Evolutionary conservation across 2,113 vertebrate genomes (phyloP).

Genomic region (Oryzias woworae): DNA sequence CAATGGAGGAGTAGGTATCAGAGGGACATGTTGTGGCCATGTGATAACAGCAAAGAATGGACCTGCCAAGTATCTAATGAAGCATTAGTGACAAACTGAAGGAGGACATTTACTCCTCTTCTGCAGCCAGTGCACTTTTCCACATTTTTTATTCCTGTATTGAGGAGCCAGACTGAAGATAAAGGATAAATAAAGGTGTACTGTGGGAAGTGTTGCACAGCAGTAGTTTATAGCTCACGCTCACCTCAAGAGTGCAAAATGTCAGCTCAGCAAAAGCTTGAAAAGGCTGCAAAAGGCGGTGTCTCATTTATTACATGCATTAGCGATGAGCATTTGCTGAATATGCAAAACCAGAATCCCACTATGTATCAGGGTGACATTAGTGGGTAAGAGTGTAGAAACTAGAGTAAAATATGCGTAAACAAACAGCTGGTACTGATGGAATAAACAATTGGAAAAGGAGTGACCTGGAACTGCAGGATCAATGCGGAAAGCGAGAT

Average conservation of each 20-base stretch:
- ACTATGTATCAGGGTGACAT: constrained; percentile 43
- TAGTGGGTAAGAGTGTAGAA: constrained; percentile 30
- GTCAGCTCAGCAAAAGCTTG: constrained; percentile 45
- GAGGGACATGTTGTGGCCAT: constrained; percentile 32
- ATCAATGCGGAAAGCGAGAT: too few relatives aligned
- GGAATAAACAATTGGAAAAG: constrained; percentile 21
- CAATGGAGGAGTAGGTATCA: constrained; percentile 9
- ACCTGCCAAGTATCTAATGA: constrained; percentile 59
- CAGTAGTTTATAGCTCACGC: constrained; percentile 15
- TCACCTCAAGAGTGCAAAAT: constrained; percentile 27
- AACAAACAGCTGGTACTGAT: constrained; percentile 11
- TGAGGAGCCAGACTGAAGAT: constrained; percentile 35
- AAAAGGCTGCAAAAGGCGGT: constrained; percentile 24
- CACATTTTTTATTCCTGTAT: constrained; percentile 47
- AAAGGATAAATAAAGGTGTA: constrained; percentile 43
- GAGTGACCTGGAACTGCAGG: neutral
- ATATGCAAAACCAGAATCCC: constrained; percentile 36
- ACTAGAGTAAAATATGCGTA: constrained; percentile 11
- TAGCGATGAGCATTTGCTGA: constrained; percentile 37
- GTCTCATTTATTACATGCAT: constrained; percentile 57
- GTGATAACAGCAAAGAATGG: constrained; percentile 66
- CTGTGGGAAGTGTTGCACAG: constrained; percentile 6
- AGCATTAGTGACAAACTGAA: constrained; percentile 59
- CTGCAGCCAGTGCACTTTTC: constrained; percentile 20
- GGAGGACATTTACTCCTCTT: constrained; percentile 34